A percentile compares a stretch with the other conserved stretches of the same genome.
These are phyloP conservation scores for Tokudaia muenninki DNA, from an alignment of 2,797 vertebrate genomes.

Conservation along the genomic window DNA sequence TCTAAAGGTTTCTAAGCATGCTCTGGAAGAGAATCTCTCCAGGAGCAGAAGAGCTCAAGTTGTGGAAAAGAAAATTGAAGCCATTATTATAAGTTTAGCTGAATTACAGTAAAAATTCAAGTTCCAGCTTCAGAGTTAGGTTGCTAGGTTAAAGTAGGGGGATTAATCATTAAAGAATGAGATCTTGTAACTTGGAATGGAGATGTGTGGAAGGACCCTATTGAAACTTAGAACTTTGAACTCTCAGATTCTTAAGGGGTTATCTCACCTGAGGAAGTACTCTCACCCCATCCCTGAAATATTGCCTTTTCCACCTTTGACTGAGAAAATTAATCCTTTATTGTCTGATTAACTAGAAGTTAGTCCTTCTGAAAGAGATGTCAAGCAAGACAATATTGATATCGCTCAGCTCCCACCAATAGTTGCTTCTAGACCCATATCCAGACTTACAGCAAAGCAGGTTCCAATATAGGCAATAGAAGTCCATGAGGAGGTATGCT, in stretches of 20 bases:
- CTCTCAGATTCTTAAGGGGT: too few species aligned
- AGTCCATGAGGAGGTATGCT: neutral
- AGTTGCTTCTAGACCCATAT: neutral
- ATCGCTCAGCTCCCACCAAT: neutral
- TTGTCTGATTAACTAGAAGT: neutral
- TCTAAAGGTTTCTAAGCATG: neutral
- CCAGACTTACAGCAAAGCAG: too few species aligned
- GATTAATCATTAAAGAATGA: neutral
- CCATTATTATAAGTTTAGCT: neutral
- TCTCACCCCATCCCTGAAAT: neutral
- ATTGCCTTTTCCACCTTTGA: neutral
- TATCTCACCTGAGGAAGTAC: neutral
- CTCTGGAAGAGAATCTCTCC: neutral
- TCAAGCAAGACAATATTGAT: neutral
- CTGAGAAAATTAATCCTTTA: neutral
- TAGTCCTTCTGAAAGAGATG: neutral
- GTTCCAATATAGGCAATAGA: neutral
- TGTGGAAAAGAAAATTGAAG: neutral
- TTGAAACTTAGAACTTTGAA: neutral
- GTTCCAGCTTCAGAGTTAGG: neutral
- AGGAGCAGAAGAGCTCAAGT: neutral
- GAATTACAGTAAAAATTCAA: neutral
- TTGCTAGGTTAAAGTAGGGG: neutral
- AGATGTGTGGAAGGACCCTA: neutral
- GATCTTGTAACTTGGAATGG: neutral